Conservation (phyloP, 2,113 vertebrate genomes). For the Mormyrus iriodes region DNA sequence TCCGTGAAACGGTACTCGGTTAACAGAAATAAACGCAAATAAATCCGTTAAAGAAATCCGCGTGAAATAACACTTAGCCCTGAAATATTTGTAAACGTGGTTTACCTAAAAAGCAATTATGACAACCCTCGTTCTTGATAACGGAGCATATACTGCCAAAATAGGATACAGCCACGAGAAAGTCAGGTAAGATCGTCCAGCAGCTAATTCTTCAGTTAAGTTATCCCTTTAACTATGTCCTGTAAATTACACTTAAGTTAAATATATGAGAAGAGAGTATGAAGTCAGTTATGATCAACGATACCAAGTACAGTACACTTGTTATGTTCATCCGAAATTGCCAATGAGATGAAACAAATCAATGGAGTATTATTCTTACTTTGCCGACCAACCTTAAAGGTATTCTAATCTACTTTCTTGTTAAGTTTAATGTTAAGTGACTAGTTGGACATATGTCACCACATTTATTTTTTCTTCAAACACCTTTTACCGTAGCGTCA, state of each 20-base stretch:
- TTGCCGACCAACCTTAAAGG: not conserved
- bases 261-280: not conserved
- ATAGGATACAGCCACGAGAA: slow-evolving; percentile 84
- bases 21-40: not conserved
- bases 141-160: slow-evolving; percentile 88
- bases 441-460: not conserved
- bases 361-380: not conserved
- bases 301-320: not conserved
- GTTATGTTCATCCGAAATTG: not conserved
- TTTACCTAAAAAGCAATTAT: slow-evolving; percentile 45
- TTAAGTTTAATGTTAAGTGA: not conserved
- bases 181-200: slow-evolving; percentile 67
- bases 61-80: not conserved
- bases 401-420: not conserved
- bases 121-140: slow-evolving; percentile 88
- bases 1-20: not conserved
- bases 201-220: not conserved
- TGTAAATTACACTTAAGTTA: not conserved
- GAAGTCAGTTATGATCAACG: not conserved
- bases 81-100: not conserved
- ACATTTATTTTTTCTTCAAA: not conserved
- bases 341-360: not conserved
- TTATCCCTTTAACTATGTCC: not conserved
- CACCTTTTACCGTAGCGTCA: slow-evolving; percentile 67
- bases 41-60: not conserved